phyloP scores from a whole-genome alignment of 2,113 vertebrate genomes.

The Tachysurus fulvidraco region DNA sequence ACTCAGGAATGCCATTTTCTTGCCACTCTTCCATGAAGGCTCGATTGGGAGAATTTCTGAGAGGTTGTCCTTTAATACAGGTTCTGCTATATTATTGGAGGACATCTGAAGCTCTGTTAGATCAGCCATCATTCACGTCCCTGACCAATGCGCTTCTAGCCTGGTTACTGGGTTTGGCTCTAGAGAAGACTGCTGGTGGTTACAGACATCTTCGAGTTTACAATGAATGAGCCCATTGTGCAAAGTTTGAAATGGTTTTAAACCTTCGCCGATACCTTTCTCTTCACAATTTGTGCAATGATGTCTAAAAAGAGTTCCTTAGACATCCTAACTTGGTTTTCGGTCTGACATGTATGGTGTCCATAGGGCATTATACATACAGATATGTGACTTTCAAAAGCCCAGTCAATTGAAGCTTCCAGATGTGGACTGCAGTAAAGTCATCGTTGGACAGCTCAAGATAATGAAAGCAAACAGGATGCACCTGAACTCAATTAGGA shows the following conservation, averaged over 20 bases:
- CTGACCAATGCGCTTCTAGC: background rate
- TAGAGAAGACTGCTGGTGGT: background rate
- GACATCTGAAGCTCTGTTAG: background rate
- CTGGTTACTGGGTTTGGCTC: background rate
- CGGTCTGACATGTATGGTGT: background rate
- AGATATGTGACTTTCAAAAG: background rate
- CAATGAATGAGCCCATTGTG: background rate
- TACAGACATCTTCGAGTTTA: background rate
- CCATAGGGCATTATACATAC: background rate
- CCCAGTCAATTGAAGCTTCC: background rate
- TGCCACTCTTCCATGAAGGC: background rate
- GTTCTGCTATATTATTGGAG: background rate
- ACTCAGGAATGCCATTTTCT: background rate
- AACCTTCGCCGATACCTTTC: background rate
- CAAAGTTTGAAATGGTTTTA: background rate
- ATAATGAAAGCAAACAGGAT: background rate
- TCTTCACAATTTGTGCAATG: background rate
- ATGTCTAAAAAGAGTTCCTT: background rate
- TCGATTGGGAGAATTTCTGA: background rate
- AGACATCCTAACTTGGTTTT: background rate
- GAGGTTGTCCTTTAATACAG: background rate
- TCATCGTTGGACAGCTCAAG: no score
- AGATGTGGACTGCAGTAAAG: background rate
- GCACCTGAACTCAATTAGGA: background rate
- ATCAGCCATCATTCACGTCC: background rate